Evolutionary conservation across 2,113 vertebrate species (phyloP), one percentile per base, ranked within the genome.

Genomic region (Phyllostomus hastatus): DNA sequence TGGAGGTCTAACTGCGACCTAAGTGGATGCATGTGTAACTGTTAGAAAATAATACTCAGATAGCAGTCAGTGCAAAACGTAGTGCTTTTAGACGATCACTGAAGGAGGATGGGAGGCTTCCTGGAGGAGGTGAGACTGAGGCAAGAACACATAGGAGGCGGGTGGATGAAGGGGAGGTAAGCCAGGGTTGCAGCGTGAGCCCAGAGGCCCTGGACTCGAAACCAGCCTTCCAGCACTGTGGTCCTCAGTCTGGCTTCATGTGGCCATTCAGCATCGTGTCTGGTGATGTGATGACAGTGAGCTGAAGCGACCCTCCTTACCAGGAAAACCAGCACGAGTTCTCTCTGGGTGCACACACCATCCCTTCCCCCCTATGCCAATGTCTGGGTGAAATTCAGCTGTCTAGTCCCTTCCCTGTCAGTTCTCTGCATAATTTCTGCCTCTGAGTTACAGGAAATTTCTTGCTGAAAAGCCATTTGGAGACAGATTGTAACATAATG

Each of bases 381-480:
- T 22, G 16, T 86, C 85, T 69, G 57, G 76, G 88, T 97, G 78
- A 97, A 95, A 97, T 90, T 97, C 94, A 96, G 87, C 88, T 95
- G 96, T 81, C 82, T 93, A 72, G 96, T 91, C 78, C 79, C 92
- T 20, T 90, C 83, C 88, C 94, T 93, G 93, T 97, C 93, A 85
- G 97, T 95, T 97, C 96, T 92, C 96, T 96, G 97, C 95, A 97
- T 80, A 90, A 94, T 98, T 97, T 97, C 90, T 97, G 41, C 97
- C 89, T 91, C 89, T 31, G 96, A 97, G 97, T 97, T 97, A 97
- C 97, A 98, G 97, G 97, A 97, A 98, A 97, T 97, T 97, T 97
- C 92, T 95, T 76, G 97, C 97, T 97, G 87, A 97, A 98, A 96
- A 97, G 96, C 97, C 97, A 97, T 97, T 97, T 97, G 66, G 91